Evolutionary conservation across 2,888 invertebrate genomes (phyloP).

Genomic region (Drosophila planitibia): DNA sequence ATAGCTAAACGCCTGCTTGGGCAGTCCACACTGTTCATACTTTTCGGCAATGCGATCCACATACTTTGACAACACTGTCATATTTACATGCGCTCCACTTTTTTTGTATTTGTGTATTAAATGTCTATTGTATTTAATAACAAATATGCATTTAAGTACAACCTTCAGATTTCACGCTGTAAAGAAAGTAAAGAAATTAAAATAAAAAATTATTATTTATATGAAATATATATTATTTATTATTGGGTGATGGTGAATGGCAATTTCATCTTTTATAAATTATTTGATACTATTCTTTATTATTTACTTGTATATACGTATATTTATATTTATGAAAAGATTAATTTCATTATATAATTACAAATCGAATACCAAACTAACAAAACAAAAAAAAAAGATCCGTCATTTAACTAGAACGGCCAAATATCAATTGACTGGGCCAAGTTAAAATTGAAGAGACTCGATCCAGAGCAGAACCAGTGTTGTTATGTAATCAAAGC

Average conservation of each 20-base stretch:
- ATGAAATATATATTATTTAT: neutral
- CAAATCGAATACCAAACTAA: neutral
- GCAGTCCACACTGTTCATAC: slow-evolving; percentile 86
- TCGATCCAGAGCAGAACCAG: neutral
- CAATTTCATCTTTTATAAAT: neutral
- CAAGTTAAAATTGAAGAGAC: neutral
- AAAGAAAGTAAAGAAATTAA: neutral
- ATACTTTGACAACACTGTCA: slow-evolving; percentile 88
- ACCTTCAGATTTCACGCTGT: neutral
- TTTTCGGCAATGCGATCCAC: slow-evolving; percentile 87
- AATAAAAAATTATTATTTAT: neutral
- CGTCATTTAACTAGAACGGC: neutral
- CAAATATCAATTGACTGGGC: slow-evolving; percentile 1
- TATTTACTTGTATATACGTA: neutral
- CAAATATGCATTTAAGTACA: neutral
- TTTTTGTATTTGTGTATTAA: neutral
- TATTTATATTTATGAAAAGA: neutral
- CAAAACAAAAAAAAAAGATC: neutral
- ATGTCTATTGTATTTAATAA: neutral
- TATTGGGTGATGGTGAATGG: neutral
- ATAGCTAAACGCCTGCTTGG: slow-evolving; percentile 87
- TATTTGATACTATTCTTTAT: neutral
- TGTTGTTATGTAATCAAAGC: neutral
- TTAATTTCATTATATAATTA: neutral
- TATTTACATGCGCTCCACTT: slow-evolving; percentile 40